Evolutionary conservation across 2,797 vertebrate species (phyloP).

Genomic region (Falco naumanni): DNA sequence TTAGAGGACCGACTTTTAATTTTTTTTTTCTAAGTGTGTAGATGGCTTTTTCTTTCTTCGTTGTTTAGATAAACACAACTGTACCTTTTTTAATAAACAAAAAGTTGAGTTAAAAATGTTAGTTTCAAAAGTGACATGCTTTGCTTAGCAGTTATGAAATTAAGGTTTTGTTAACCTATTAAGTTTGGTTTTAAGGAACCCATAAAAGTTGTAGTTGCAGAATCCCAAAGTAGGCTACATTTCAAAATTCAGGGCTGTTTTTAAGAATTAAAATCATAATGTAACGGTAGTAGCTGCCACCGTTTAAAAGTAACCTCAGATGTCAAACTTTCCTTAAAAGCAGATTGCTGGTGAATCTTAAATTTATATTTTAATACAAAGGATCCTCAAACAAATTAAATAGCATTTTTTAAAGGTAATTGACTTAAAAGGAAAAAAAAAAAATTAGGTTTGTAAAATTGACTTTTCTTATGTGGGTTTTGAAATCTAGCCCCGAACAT

Average conservation of each 20-base stretch:
- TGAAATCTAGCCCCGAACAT: conserved; percentile 98
- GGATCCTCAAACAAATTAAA: conserved; percentile 85
- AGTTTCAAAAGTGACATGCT: conserved; percentile 82
- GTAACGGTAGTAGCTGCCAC: conserved; percentile 79
- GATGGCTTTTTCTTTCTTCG: conserved; percentile 82
- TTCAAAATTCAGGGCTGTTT: conserved; percentile 94
- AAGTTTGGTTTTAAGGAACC: conserved; percentile 80
- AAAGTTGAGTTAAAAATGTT: conserved; percentile 78
- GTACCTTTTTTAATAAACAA: conserved; percentile 80
- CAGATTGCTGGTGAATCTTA: conserved; percentile 78
- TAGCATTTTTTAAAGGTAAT: conserved; percentile 86
- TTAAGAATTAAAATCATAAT: conserved; percentile 77
- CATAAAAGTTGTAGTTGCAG: conserved; percentile 94
- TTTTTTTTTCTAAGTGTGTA: conserved; percentile 78
- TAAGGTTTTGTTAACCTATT: conserved; percentile 79
- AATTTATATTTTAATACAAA: conserved; percentile 80
- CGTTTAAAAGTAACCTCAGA: conserved; percentile 78
- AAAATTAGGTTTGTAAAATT: conserved; percentile 82
- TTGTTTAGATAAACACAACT: conserved; percentile 81
- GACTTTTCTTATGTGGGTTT: conserved; percentile 87
- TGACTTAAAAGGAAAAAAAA: conserved; percentile 73
- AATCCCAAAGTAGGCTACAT: conserved; percentile 99
- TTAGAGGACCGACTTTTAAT: conserved; percentile 81
- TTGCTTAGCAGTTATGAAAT: conserved; percentile 78
- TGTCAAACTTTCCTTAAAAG: conserved; percentile 79